Conservation (phyloP, 2,113 vertebrate species). For the Girardinichthys multiradiatus region DNA sequence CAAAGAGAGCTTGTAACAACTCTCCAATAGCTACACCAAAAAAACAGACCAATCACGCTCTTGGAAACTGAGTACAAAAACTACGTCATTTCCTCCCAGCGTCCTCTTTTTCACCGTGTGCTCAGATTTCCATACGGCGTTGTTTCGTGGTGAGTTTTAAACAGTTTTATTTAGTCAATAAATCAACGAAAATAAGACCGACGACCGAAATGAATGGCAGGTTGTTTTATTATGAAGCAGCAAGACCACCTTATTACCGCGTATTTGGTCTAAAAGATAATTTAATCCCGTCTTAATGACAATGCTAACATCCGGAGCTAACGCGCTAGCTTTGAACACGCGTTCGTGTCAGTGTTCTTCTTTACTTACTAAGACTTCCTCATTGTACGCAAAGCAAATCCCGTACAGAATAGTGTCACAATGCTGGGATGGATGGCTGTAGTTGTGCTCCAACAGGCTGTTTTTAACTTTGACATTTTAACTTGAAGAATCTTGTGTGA, state of each 20-base stretch:
- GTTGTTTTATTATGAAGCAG: accelerated
- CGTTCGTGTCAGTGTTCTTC: background rate
- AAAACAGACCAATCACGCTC: slow-evolving; percentile 64
- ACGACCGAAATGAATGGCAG: accelerated
- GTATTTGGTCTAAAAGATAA: accelerated
- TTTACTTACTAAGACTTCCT: background rate
- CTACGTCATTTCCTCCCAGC: accelerated
- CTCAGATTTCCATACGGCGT: slow-evolving; percentile 86
- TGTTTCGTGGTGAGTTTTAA: slow-evolving; percentile 84
- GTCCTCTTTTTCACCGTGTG: slow-evolving; percentile 78
- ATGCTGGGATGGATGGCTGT: too few species aligned
- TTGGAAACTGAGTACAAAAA: slow-evolving; percentile 54
- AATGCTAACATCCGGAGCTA: slow-evolving; percentile 53
- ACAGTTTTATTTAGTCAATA: accelerated
- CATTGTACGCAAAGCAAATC: background rate
- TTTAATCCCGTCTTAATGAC: accelerated
- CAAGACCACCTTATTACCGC: accelerated
- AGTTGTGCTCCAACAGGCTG: too few species aligned
- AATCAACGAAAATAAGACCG: accelerated
- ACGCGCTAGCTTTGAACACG: slow-evolving; percentile 56
- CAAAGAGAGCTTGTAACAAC: background rate
- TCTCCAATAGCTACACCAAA: background rate
- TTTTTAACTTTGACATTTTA: too few species aligned
- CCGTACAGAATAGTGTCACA: background rate
- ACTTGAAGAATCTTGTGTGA: too few species aligned